Base-by-base conservation (phyloP, 1,140 invertebrate genomes). In the Danaus plexippus region DNA sequence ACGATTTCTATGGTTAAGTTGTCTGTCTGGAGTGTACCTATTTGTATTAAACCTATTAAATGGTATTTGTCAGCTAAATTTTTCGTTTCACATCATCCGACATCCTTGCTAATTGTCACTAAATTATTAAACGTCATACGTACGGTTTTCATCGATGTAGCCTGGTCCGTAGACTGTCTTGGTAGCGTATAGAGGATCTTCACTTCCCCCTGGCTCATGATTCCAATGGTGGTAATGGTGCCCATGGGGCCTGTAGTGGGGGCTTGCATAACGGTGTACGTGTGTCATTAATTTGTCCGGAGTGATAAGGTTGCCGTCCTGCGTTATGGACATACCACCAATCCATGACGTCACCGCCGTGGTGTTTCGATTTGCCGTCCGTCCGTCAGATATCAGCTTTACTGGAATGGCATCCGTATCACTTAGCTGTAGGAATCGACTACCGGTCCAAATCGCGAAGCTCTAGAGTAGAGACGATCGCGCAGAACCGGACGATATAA, bases 1-100 rank as follows among this genome's bases (percentile, higher is more conserved):
- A 87, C 84, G 84, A 87, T 87, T 77, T 87, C 84, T 87, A 87
- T 87, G 84, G 84, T 87, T 85, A 82, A 66, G 57, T 66, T 59
- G 71, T 78, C 55, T 77, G 61, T 74, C 61, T 57, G 45, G 63
- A 68, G 71, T 71, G 75, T 80, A 70, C 67, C 66, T 76, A 52
- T 61, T 63, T 22, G 42, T 59, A 66, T 56, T 1, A 56, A 54
- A 59, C 59, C 54, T 64, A 12, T 45, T 45, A 45, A 45, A 59
- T 54, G 48, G 53, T 59, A 67, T 62, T 51, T 61, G 43, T 69
- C 9, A 50, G 54, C 52, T 61, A 64, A 60, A 46, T 59, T 57
- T 63, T 65, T 50, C 47, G 32, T 13, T 53, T 46, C 64, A 48
- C 12, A 54, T 32, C 44, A 69, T 47, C 15, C 49, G 45, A 48